phyloP scores from a whole-genome alignment of 2,113 vertebrate species.

The Acanthochromis polyacanthus region DNA sequence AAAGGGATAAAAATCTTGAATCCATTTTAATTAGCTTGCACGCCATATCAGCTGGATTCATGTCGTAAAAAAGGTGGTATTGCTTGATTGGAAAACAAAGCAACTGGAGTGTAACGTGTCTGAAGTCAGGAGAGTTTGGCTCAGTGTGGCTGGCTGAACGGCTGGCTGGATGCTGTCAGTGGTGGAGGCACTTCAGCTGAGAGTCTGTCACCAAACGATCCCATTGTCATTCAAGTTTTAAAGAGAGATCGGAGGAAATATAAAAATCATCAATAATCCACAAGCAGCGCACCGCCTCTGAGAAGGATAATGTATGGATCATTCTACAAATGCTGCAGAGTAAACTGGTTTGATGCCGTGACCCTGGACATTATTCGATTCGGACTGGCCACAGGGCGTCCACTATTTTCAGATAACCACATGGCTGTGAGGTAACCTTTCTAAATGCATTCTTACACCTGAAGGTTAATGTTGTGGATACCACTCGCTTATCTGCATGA shows the following conservation, averaged over 20 bases:
- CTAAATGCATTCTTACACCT: not conserved
- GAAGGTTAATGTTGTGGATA: constrained; percentile 3
- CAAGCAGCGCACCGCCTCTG: not conserved
- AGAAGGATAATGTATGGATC: constrained; percentile 1
- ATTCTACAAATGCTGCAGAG: constrained; percentile 6
- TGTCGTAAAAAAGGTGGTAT: constrained; percentile 32
- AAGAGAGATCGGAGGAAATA: constrained; percentile 22
- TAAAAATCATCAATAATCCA: constrained; percentile 22
- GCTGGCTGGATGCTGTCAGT: constrained; percentile 37
- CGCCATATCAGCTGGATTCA: constrained; percentile 41
- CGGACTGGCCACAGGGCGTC: constrained; percentile 7
- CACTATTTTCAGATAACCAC: constrained; percentile 26
- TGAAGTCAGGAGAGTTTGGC: constrained; percentile 7
- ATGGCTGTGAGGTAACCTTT: constrained; percentile 20
- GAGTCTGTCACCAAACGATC: constrained; percentile 13
- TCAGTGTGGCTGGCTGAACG: constrained; percentile 15
- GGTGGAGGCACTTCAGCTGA: constrained; percentile 4
- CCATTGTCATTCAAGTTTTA: constrained; percentile 33
- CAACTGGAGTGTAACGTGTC: constrained; percentile 20
- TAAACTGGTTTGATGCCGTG: constrained; percentile 9
- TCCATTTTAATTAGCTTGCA: constrained; percentile 49
- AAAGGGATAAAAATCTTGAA: constrained; percentile 29
- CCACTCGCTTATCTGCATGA: too few relatives aligned
- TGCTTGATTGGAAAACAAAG: constrained; percentile 37
- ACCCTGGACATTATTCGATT: constrained; percentile 4